Conservation (phyloP, 2,888 invertebrate species). For the Lithophane ornitopus region DNA sequence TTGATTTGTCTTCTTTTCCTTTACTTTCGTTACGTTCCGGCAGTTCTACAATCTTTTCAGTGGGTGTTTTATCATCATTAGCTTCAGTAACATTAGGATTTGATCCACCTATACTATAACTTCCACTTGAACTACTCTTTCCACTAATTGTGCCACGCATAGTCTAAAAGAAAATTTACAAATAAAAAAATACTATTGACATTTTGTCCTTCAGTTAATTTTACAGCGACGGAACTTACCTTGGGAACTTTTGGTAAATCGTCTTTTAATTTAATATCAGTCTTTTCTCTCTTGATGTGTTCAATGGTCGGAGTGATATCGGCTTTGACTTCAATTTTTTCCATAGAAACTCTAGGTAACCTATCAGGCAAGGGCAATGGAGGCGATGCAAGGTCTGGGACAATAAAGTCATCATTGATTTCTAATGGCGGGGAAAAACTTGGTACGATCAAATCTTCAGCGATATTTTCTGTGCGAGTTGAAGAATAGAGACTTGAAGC, state of each 20-base stretch:
- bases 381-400: slow-evolving; percentile 85
- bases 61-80: slow-evolving; percentile 75
- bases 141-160: slow-evolving; percentile 84
- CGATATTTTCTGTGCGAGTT: slow-evolving; percentile 93
- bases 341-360: slow-evolving; percentile 79
- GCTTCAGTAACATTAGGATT: slow-evolving; percentile 86
- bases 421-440: slow-evolving; percentile 91
- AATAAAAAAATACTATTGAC: background rate
- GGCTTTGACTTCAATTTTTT: slow-evolving; percentile 86
- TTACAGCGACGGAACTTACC: slow-evolving; percentile 58
- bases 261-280: slow-evolving; percentile 85
- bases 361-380: slow-evolving; percentile 86
- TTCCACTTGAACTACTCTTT: slow-evolving; percentile 89
- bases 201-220: background rate
- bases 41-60: slow-evolving; percentile 77
- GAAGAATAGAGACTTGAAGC: slow-evolving; percentile 95
- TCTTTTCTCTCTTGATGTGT: slow-evolving; percentile 87
- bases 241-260: slow-evolving; percentile 76
- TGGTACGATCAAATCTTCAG: slow-evolving; percentile 92
- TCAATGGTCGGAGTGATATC: slow-evolving; percentile 82
- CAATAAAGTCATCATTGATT: slow-evolving; percentile 87
- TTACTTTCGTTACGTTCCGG: slow-evolving; percentile 75
- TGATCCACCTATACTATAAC: slow-evolving; percentile 88
- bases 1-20: slow-evolving; percentile 75
- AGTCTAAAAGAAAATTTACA: slow-evolving; percentile 66